phyloP scores from a whole-genome alignment of 2,113 vertebrate genomes.

The Varanus komodoensis region DNA sequence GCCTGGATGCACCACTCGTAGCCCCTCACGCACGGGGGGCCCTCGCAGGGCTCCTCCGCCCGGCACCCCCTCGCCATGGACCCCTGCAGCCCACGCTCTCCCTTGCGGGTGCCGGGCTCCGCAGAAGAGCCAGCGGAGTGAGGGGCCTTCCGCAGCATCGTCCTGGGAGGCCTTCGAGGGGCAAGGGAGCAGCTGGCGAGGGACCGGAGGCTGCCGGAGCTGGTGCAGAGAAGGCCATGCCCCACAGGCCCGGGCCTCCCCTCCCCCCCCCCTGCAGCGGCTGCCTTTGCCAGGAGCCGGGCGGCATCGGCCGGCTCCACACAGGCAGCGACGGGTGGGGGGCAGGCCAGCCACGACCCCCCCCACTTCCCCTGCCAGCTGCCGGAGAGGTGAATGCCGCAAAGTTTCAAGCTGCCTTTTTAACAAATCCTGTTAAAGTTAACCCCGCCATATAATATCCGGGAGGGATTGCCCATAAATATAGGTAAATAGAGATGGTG shows the following conservation, averaged over 20 bases:
- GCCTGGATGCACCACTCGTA: too few species aligned
- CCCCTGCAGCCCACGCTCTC: too few species aligned
- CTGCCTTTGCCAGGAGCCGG: too few species aligned
- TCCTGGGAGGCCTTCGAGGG: not conserved
- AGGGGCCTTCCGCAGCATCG: not conserved
- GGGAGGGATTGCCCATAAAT: constrained; percentile 79
- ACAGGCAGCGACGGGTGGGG: too few species aligned
- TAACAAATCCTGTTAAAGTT: constrained; percentile 77
- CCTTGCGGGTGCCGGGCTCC: not conserved
- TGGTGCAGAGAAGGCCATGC: not conserved
- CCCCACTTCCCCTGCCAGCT: constrained; percentile 43
- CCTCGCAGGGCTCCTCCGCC: too few species aligned
- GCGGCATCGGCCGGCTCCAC: too few species aligned
- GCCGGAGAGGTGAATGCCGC: constrained; percentile 56
- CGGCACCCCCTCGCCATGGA: not conserved
- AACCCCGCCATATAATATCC: constrained; percentile 74
- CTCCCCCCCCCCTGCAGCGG: too few species aligned
- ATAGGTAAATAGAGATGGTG: constrained; percentile 83
- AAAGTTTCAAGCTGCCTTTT: constrained; percentile 75
- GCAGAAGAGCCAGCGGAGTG: not conserved
- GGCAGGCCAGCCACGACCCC: not conserved
- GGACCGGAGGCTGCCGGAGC: not conserved
- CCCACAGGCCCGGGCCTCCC: too few species aligned
- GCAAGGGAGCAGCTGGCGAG: not conserved
- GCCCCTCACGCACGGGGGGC: too few species aligned